Conservation (phyloP, 2,797 vertebrate genomes). For the Margarornis squamiger region DNA sequence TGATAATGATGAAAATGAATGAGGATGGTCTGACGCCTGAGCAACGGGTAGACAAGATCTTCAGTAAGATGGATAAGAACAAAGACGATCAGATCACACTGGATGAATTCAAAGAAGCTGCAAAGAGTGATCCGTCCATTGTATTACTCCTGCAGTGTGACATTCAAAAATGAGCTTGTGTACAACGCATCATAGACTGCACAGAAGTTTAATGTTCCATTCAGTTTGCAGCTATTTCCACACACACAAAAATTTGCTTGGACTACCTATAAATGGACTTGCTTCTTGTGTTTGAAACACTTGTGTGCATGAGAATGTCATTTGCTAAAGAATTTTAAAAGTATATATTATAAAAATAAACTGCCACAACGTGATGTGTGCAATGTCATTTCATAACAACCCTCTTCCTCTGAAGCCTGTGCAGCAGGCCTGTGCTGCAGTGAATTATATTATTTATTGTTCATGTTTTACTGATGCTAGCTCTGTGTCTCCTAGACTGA, state of each 20-base stretch:
- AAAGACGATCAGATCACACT: slow-evolving; percentile 98
- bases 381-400: slow-evolving; percentile 89
- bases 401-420: slow-evolving; percentile 86
- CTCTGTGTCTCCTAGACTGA: slow-evolving; percentile 87
- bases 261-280: slow-evolving; percentile 99
- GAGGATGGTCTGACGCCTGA: slow-evolving; percentile 96
- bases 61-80: slow-evolving; percentile 99
- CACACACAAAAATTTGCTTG: slow-evolving; percentile 89
- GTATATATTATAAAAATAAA: slow-evolving; percentile 86
- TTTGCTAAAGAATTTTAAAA: slow-evolving; percentile 97
- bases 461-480: slow-evolving; percentile 89
- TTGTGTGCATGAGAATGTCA: slow-evolving; percentile 99
- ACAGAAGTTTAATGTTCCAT: slow-evolving; percentile 95
- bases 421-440: slow-evolving; percentile 87
- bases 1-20: slow-evolving; percentile 99
- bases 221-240: slow-evolving; percentile 98
- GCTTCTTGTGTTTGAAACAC: slow-evolving; percentile 99
- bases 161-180: slow-evolving; percentile 94
- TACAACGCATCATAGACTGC: slow-evolving; percentile 85
- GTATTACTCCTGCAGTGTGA: slow-evolving; percentile 99
- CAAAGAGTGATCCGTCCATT: slow-evolving; percentile 98
- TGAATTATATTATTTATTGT: slow-evolving; percentile 90
- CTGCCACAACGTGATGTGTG: slow-evolving; percentile 95
- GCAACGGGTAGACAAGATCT: slow-evolving; percentile 99
- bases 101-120: slow-evolving; percentile 99